Evolutionary conservation across 2,888 invertebrate genomes (phyloP), one percentile per base, ranked within the genome.

Genomic region (Trisateles emortualis): DNA sequence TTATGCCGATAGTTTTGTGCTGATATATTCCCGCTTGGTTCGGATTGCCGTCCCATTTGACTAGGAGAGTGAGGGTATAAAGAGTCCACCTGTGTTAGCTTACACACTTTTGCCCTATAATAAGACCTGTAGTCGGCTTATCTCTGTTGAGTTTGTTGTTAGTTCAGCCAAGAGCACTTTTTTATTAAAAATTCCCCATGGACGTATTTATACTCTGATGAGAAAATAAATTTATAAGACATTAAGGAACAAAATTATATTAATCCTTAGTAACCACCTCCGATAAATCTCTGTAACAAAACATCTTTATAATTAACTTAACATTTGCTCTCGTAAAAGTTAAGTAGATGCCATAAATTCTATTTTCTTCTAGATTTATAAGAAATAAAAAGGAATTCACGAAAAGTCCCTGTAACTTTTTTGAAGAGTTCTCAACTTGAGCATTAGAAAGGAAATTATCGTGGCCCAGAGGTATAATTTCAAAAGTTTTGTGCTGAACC

Each of bases 381-480:
- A 79, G 74, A 79, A 83, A 85, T 79, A 78, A 85, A 85, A 79
- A 64, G 52, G 73, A 76, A 81, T 77, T 78, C 72, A 74, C 70
- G 65, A 74, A 76, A 76, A 77, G 72, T 72, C 67, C 63, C 72
- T 43, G 61, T 76, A 86, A 85, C 61, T 80, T 86, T 69, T 81
- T 77, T 75, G 76, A 81, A 78, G 78, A 79, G 77, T 80, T 76
- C 73, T 75, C 70, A 85, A 86, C 83, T 87, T 84, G 60, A 72
- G 76, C 79, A 81, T 88, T 86, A 87, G 82, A 85, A 86, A 83
- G 82, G 81, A 86, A 88, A 88, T 87, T 86, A 87, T 84, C 77
- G 79, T 76, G 68, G 79, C 75, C 72, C 74, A 74, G 74, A 79
- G 82, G 78, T 84, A 85, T 84, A 86, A 87, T 84, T 85, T 81